Percentiles rank a stretch among this genome's conserved stretches.
Evolutionary conservation across 2,797 vertebrate genomes (phyloP).

Genomic region (Chiroxiphia lanceolata): DNA sequence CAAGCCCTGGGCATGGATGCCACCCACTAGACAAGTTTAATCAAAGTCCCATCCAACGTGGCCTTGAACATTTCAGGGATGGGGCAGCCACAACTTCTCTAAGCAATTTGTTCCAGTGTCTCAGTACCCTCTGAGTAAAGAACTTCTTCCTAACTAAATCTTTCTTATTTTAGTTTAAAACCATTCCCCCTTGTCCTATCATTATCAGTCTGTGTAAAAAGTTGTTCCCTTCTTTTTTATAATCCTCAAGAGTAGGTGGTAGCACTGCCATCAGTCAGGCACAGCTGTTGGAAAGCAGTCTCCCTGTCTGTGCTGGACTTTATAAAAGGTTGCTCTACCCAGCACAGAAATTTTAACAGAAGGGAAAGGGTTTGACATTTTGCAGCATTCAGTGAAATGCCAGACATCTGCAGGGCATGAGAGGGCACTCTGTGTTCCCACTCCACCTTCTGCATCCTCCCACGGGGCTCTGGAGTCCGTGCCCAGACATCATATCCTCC

Average conservation of each 20-base stretch:
- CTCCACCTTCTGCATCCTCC: background rate
- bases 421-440: background rate
- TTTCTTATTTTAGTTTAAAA: background rate
- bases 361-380: background rate
- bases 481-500: background rate
- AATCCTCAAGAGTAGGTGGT: background rate
- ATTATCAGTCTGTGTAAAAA: background rate
- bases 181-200: background rate
- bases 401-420: background rate
- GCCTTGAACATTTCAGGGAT: background rate
- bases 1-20: background rate
- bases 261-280: background rate
- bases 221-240: rapidly evolving
- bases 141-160: background rate
- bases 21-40: background rate
- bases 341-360: background rate
- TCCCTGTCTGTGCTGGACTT: background rate
- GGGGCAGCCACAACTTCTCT: background rate
- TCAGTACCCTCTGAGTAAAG: background rate
- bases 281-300: background rate
- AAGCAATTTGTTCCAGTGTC: background rate
- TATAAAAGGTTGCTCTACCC: background rate
- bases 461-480: rapidly evolving
- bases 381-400: background rate
- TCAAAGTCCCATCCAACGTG: background rate